Evolutionary conservation across 2,113 vertebrate species (phyloP), one percentile per base, ranked within the genome.

Genomic region (Hippocampus abdominalis): DNA sequence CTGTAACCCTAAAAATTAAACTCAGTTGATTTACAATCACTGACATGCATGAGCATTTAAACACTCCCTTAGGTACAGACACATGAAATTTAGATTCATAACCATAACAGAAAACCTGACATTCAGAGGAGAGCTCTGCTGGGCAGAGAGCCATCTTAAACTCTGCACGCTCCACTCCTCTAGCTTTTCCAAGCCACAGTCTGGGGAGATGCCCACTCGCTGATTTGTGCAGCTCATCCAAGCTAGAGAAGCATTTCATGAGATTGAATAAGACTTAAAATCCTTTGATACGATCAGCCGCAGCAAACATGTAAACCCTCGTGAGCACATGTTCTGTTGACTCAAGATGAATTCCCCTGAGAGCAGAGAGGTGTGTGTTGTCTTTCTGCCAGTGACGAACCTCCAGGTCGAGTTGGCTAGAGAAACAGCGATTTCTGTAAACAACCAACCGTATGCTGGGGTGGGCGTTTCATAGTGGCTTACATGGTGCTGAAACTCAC

Each of bases 371-470:
- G 76, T 80, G 82, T 29, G 73, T 84, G 70, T 73, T 74, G 81
- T 73, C 75, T 73, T 78, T 53, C 23, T 9, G 18, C 42, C 72
- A 6, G 61, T 67, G 66, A 56, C 21, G 36, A 68, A 68, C 79
- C 80, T 83, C 78, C 78, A 67, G 69, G 78, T 68, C 25, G 63
- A 66, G 81, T 82, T 90, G 84, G 88, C 88, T 82, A 71, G 20
- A 59, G 59, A 75, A 73, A 74, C 60, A 74, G 74, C 81, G 77
- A 72, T 76, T 80, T 76, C 78, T 83, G 81, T 81, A 84, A 89
- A 86, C 87, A 86, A 76, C 73, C 73, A 18, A 79, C 88, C 88
- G 89, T 91, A 89, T 90, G 89, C 54, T 86, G 59, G 64, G 62
- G 77, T 73, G 76, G 73, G 75, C 75, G 76, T 56, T 80, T 61